Evolutionary conservation across 2,113 vertebrate species (phyloP), one percentile per base, ranked within the genome.

Genomic region (Tenebrosternarchus preto): DNA sequence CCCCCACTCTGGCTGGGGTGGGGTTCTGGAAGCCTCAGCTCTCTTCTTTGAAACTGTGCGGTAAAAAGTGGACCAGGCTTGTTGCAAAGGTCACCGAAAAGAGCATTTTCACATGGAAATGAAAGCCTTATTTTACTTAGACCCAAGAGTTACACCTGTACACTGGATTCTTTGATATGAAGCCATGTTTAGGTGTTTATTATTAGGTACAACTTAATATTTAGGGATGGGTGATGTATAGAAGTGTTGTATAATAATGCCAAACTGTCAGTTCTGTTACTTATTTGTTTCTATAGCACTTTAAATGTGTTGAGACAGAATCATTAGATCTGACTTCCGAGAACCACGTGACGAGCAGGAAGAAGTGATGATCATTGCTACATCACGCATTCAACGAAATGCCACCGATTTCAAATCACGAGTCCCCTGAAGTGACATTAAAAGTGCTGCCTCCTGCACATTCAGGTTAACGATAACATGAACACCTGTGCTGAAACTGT

Each of bases 21-120:
- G 64, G 50, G 27, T 80, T 50, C 43, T n/a, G 43, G 68, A 80
- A 27, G 69, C 43, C 77, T 25, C 24, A 17, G 70, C 70, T 46
- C 53, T 39, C 2, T 50, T 2, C 43, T 50, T 50, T 50, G 43
- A 50, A 50, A 50, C 43, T 1, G 43, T 50, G 43, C 15, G 12
- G 43, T 50, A 50, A 50, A 50, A 9, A 50, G 8, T 15, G 43
- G 15, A 50, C 31, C 31, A 0, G 15, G 16, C 20, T 43, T 67
- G 64, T n/a, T 9, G 43, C 64, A 36, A 5, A 12, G 39, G 5
- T 68, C n/a, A n/a, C n/a, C n/a, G n/a, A n/a, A n/a, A n/a, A n/a
- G n/a, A n/a, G n/a, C n/a, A n/a, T n/a, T n/a, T n/a, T n/a, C n/a
- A n/a, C n/a, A n/a, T n/a, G n/a, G n/a, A n/a, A n/a, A n/a, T n/a